Conservation (phyloP, 1,140 invertebrate genomes). For the Aphaenogaster ashmeadi region DNA sequence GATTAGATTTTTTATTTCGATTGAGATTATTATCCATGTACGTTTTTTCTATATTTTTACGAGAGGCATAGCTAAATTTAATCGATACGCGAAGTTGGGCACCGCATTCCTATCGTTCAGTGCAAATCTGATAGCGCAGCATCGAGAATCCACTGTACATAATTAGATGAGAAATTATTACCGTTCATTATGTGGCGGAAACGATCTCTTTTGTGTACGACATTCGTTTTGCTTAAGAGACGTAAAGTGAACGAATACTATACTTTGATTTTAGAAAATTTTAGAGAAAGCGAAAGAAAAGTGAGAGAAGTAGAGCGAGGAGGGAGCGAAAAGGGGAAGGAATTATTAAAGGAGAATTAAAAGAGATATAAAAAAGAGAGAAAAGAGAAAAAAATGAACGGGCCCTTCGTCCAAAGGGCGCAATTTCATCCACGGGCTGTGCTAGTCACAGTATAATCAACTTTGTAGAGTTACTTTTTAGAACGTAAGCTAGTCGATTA, state of each 20-base stretch:
- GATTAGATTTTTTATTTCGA: constrained; percentile 34
- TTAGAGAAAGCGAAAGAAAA: constrained; percentile 12
- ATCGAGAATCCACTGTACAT: constrained; percentile 57
- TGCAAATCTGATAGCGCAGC: constrained; percentile 24
- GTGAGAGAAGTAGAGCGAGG: constrained; percentile 45
- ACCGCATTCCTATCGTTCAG: constrained; percentile 36
- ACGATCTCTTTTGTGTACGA: constrained; percentile 61
- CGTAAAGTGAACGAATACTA: background rate
- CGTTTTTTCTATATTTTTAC: constrained; percentile 50
- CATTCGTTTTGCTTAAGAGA: constrained; percentile 51
- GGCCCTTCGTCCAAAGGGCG: constrained; percentile 61
- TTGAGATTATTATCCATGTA: constrained; percentile 30
- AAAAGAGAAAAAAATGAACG: constrained; percentile 59
- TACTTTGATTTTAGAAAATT: constrained; percentile 38
- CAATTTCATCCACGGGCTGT: constrained; percentile 83
- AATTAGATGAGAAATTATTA: constrained; percentile 34
- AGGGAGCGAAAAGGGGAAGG: background rate
- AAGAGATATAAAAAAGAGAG: constrained; percentile 31
- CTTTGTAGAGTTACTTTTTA: constrained; percentile 81
- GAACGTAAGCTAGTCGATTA: constrained; percentile 75
- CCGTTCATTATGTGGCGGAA: constrained; percentile 21
- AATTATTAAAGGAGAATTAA: constrained; percentile 32
- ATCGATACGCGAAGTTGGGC: constrained; percentile 8
- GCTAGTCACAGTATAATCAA: constrained; percentile 83
- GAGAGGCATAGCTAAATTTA: constrained; percentile 38